Conservation (phyloP, 2,888 invertebrate species). For the Eupithecia pulchellata region DNA sequence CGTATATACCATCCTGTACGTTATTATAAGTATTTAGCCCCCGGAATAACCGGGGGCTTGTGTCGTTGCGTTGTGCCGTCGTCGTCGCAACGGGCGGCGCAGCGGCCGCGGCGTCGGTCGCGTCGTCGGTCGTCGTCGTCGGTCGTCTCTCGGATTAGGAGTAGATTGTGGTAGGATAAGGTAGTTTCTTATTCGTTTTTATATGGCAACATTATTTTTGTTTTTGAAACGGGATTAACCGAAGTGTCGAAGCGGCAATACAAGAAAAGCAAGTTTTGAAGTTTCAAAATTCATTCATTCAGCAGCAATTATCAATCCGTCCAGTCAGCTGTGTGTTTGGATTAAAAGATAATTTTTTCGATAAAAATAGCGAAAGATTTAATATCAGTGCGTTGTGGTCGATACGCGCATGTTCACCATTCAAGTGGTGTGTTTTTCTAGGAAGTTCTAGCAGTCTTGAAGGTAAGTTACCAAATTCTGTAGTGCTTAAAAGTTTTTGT, state of each 20-base stretch:
- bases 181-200: not conserved
- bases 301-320: not conserved
- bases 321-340: not conserved
- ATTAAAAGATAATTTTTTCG: not conserved
- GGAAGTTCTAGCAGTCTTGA: not conserved
- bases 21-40: too few relatives aligned
- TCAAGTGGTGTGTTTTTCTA: slow-evolving; percentile 2
- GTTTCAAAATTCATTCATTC: not conserved
- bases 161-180: not conserved
- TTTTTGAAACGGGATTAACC: slow-evolving; percentile 17
- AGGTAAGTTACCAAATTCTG: not conserved
- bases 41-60: too few relatives aligned
- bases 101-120: too few relatives aligned
- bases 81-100: too few relatives aligned
- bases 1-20: too few relatives aligned
- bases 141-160: too few relatives aligned
- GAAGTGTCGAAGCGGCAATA: too few relatives aligned
- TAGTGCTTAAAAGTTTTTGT: not conserved
- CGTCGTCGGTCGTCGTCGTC: too few relatives aligned
- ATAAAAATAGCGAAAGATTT: not conserved
- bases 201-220: slow-evolving; percentile 10
- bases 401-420: not conserved
- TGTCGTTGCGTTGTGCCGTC: too few relatives aligned
- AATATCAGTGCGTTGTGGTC: not conserved
- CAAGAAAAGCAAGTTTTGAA: too few relatives aligned